phyloP scores from a whole-genome alignment of 2,797 vertebrate genomes.

The Distichodus sexfasciatus region DNA sequence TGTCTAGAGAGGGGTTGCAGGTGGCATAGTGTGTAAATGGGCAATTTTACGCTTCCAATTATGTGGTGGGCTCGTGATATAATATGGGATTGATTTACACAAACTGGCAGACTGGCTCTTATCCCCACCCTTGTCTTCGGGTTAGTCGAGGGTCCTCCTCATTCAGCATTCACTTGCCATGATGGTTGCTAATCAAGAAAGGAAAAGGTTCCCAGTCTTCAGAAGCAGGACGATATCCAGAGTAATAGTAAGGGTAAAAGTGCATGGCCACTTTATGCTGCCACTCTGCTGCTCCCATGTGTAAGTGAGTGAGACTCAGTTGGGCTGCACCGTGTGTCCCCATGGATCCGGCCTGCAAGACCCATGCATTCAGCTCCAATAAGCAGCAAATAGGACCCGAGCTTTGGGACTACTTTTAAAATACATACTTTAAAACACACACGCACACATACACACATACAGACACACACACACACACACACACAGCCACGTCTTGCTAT shows the following conservation, averaged over 20 bases:
- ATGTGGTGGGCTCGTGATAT: conserved; percentile 42
- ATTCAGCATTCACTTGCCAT: conserved; percentile 1
- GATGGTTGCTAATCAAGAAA: conserved; percentile 20
- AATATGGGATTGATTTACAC: conserved; percentile 55
- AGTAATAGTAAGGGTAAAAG: conserved; percentile 44
- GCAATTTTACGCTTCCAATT: conserved; percentile 53
- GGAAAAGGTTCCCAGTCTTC: conserved; percentile 29
- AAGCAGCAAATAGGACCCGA: conserved; percentile 39
- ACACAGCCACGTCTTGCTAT: too few relatives aligned
- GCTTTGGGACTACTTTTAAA: conserved; percentile 48
- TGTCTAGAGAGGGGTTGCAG: conserved; percentile 47
- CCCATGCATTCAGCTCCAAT: conserved; percentile 52
- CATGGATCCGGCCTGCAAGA: conserved; percentile 46
- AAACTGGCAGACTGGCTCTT: conserved; percentile 39
- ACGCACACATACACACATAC: conserved; percentile 18
- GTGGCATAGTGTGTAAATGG: conserved; percentile 53
- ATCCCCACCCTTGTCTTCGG: not conserved
- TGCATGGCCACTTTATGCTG: conserved; percentile 29
- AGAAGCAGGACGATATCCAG: conserved; percentile 11
- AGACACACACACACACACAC: too few relatives aligned
- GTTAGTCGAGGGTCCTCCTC: not conserved
- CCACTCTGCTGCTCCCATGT: conserved; percentile 28
- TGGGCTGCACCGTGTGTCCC: conserved; percentile 51
- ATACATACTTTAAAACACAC: conserved; percentile 36
- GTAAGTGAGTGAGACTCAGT: conserved; percentile 41